Base-by-base conservation (phyloP, 2,113 vertebrate species). In the Eurypyga helias region DNA sequence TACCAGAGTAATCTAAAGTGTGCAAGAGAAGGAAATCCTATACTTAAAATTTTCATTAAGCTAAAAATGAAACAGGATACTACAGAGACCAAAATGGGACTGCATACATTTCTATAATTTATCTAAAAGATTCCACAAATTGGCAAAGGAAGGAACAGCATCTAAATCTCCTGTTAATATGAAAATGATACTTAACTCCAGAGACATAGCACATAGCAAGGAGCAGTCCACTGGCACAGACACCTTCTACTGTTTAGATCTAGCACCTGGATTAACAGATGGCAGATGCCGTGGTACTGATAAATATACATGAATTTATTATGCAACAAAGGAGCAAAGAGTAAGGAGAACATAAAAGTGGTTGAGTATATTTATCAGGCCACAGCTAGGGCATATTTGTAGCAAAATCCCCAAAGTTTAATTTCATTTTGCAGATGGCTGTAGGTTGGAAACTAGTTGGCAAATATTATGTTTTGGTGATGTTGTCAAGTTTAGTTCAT, bases 241-340 rank as follows among this genome's bases (percentile, higher is more conserved):
- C 19, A 67, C 18, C 10, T 57, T 75, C 29, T 51, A n/a, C 51
- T 72, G 58, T 21, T 67, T 45, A 64, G 36, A 38, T 10, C 24
- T 49, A 92, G 48, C 81, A 88, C 61, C 83, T 96, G 90, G 75
- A 77, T 77, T 86, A 90, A 72, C 95, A 97, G 91, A 87, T 71
- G 84, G 87, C 82, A 90, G 70, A 57, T 34, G 33, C 46, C 73
- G 48, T 43, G 46, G 3, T 51, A 18, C 19, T 66, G 45, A 20
- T 64, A 85, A 89, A 54, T 70, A 58, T 3, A 62, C 70, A 83
- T 49, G 2, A 95, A 94, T 94, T 84, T 70, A 46, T 83, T 52
- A 54, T 64, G 51, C 54, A 92, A 58, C 61, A 65, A 58, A 76
- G 52, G 21, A 95, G 72, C 17, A 85, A 95, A 91, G 61, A 18